Evolutionary conservation across 2,797 vertebrate species (phyloP), one percentile per base, ranked within the genome.

Genomic region (Malacoctenus gilli): DNA sequence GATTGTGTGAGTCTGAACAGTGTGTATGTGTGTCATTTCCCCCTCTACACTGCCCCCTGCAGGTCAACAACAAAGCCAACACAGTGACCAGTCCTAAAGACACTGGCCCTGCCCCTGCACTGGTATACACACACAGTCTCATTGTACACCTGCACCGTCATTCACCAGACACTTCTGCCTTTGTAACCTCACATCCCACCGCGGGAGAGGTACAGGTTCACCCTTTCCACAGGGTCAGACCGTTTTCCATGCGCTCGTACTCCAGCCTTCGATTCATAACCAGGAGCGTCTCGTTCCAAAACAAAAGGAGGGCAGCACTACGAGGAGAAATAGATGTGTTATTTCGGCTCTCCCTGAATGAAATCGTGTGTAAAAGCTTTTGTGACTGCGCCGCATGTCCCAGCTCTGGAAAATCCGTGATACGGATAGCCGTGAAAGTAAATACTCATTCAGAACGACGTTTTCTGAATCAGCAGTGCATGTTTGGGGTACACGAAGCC

Each of bases 41-140:
- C n/a, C 81, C 71, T 92, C 69, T 90, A 83, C 75, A 87, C 87
- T 85, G 75, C 72, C 77, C 78, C 80, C 78, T 90, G 72, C 89
- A 93, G 92, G 92, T 91, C 81, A 93, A 91, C 91, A 93, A 93
- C 90, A 93, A 92, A 91, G 89, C 90, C 88, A 93, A 92, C 89
- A 89, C 87, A 90, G 89, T 90, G 86, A 92, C 89, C 89, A 90
- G 89, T 89, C 89, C 91, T 78, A 93, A 93, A 92, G 92, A 92
- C 61, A 91, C 89, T 86, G 86, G 90, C 89, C 80, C 90, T 57
- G 82, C 85, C 84, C 89, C 91, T 65, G 89, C 91, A 66, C 90
- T 93, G 92, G 92, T 93, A 93, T 87, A 86, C 83, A 85, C 72
- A 80, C 84, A 78, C 77, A 65, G 40, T 64, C 44, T 84, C 77